phyloP scores from a whole-genome alignment of 2,888 invertebrate genomes.

The Polydrusus tereticollis region DNA sequence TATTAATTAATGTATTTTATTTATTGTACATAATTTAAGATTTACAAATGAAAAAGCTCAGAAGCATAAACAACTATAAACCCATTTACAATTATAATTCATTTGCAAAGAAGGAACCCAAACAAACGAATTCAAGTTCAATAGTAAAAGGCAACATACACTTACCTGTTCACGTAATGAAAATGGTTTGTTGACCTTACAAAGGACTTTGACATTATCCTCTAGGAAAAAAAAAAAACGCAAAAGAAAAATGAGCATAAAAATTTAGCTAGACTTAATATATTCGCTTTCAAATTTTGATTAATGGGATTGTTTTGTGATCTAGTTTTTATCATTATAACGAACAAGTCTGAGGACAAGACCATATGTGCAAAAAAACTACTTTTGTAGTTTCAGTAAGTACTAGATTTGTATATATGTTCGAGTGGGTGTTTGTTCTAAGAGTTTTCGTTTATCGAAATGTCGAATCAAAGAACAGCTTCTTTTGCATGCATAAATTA shows the following conservation, averaged over 20 bases:
- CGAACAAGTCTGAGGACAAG: constrained; percentile 1
- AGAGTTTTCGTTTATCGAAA: background rate
- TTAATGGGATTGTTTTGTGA: constrained; percentile 14
- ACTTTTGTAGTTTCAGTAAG: background rate
- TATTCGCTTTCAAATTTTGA: constrained; percentile 38
- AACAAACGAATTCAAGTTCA: constrained; percentile 13
- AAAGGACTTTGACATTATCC: constrained; percentile 22
- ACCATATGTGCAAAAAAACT: background rate
- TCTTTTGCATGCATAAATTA: too few species aligned
- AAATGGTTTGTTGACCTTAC: constrained; percentile 23
- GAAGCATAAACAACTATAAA: too few species aligned
- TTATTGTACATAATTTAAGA: too few species aligned
- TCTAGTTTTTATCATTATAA: constrained; percentile 19
- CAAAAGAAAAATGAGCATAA: constrained; percentile 4
- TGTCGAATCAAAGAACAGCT: background rate
- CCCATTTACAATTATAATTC: background rate
- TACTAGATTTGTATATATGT: background rate
- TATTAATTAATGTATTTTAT: too few species aligned
- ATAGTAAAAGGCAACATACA: background rate
- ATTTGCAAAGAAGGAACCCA: background rate
- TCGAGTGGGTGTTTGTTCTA: background rate
- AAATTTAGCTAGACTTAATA: constrained; percentile 17
- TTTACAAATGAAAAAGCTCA: too few species aligned
- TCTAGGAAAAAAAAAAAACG: background rate
- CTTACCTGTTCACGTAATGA: background rate